These are phyloP conservation scores for Galeruca laticollis DNA, from an alignment of 2,888 invertebrate species.

Conservation along the genomic window DNA sequence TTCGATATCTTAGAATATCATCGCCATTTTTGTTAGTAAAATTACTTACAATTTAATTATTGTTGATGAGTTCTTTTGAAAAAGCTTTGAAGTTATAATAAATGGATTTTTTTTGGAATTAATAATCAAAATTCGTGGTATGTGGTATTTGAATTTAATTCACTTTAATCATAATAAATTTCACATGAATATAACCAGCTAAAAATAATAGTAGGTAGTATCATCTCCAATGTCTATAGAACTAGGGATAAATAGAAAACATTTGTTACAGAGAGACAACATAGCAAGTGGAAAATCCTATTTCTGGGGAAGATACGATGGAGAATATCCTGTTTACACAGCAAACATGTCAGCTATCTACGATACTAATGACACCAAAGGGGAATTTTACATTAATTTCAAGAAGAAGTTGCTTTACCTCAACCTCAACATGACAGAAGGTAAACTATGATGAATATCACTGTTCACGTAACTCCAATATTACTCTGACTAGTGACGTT, in stretches of 20 bases:
- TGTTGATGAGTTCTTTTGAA: no score
- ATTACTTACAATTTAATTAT: no score
- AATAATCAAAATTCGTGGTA: no score
- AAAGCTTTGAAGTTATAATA: no score
- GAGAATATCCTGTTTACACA: conserved; percentile 69
- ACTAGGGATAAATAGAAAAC: conserved; percentile 25
- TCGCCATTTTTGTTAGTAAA: no score
- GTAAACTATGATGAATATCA: conserved; percentile 60
- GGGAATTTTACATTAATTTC: conserved; percentile 72
- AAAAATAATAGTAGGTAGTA: no score
- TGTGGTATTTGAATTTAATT: no score
- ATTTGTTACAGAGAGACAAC: conserved; percentile 52
- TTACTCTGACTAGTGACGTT: conserved; percentile 23
- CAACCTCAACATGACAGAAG: conserved; percentile 78
- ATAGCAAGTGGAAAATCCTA: conserved; percentile 66
- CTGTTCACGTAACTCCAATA: conserved; percentile 9
- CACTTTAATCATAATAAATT: no score
- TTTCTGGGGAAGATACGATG: conserved; percentile 69
- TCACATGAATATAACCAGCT: no score
- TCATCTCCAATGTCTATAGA: conserved; percentile 21
- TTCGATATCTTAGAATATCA: no score
- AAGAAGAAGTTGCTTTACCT: conserved; percentile 72
- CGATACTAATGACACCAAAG: conserved; percentile 72
- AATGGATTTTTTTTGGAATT: no score
- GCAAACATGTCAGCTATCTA: conserved; percentile 72